Evolutionary conservation across 1,140 invertebrate species (phyloP).

Genomic region (Drosophila arizonae): DNA sequence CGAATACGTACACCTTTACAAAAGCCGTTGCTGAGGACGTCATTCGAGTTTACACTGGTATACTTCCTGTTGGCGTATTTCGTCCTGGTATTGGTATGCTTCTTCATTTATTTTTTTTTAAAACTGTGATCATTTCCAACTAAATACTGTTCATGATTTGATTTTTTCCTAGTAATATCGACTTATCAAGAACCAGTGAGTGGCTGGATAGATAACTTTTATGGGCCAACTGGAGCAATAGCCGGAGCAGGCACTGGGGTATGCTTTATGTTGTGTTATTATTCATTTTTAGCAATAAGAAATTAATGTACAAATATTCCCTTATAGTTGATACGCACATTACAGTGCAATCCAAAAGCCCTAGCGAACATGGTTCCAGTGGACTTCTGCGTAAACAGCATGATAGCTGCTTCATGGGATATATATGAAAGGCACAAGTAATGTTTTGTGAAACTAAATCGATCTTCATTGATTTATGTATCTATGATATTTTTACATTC

Average conservation of each 20-base stretch:
- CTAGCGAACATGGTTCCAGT: slow-evolving; percentile 94
- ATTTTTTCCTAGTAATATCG: slow-evolving; percentile 84
- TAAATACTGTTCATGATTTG: not conserved
- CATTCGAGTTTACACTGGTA: slow-evolving; percentile 83
- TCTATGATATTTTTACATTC: not conserved
- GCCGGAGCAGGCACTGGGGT: slow-evolving; percentile 89
- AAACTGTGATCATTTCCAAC: too few species aligned
- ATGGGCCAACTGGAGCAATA: slow-evolving; percentile 88
- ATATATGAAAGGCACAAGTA: slow-evolving; percentile 84
- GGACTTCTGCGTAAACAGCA: slow-evolving; percentile 92
- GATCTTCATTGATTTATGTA: too few species aligned
- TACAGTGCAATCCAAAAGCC: slow-evolving; percentile 86
- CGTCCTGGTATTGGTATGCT: slow-evolving; percentile 84
- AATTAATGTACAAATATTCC: not conserved
- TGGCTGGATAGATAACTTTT: slow-evolving; percentile 95
- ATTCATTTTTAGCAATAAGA: not conserved
- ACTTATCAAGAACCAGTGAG: slow-evolving; percentile 88
- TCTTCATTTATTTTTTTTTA: too few species aligned
- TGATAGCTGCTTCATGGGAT: slow-evolving; percentile 89
- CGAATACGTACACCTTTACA: slow-evolving; percentile 88
- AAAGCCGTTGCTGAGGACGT: slow-evolving; percentile 87
- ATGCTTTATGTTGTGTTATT: not conserved
- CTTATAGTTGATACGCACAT: slow-evolving; percentile 84
- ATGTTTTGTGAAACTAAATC: slow-evolving; percentile 11
- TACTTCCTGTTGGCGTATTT: slow-evolving; percentile 85